A percentile compares a stretch with the other conserved stretches of the same genome.
These are phyloP conservation scores for Apis florea DNA, from an alignment of 1,140 invertebrate species.

Conservation along the genomic window DNA sequence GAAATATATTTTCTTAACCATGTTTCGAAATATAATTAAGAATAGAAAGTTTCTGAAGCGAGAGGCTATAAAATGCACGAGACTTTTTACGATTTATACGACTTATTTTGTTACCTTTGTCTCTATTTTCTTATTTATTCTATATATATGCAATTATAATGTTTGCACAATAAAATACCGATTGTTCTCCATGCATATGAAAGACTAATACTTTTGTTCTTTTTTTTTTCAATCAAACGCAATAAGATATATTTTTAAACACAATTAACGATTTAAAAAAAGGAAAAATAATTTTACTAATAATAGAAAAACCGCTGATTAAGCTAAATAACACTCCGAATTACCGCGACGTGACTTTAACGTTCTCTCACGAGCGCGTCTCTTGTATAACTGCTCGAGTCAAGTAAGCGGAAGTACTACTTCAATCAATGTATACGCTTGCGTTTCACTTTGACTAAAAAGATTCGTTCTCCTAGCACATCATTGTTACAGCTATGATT, in stretches of 20 bases:
- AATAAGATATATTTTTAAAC: background rate
- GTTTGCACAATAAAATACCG: background rate
- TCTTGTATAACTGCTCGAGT: background rate
- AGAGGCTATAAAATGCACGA: background rate
- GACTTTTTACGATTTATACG: background rate
- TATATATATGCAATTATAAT: background rate
- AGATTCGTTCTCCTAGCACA: too few species aligned
- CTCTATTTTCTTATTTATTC: background rate
- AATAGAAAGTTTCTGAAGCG: background rate
- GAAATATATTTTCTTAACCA: too few species aligned
- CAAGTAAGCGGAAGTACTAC: conserved; percentile 8
- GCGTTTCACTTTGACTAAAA: conserved; percentile 1
- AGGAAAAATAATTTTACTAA: too few species aligned
- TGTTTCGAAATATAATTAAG: too few species aligned
- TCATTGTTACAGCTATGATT: too few species aligned
- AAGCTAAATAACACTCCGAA: conserved; percentile 11
- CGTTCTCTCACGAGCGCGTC: background rate
- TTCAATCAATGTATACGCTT: background rate
- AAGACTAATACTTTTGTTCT: background rate
- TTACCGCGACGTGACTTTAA: conserved; percentile 25
- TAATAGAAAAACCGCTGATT: background rate
- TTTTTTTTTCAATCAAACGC: too few species aligned
- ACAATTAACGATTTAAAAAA: background rate
- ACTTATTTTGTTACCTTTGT: background rate
- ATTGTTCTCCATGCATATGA: too few species aligned